Base-by-base conservation (phyloP, 2,113 vertebrate species). In the Chaenogobius annularis region DNA sequence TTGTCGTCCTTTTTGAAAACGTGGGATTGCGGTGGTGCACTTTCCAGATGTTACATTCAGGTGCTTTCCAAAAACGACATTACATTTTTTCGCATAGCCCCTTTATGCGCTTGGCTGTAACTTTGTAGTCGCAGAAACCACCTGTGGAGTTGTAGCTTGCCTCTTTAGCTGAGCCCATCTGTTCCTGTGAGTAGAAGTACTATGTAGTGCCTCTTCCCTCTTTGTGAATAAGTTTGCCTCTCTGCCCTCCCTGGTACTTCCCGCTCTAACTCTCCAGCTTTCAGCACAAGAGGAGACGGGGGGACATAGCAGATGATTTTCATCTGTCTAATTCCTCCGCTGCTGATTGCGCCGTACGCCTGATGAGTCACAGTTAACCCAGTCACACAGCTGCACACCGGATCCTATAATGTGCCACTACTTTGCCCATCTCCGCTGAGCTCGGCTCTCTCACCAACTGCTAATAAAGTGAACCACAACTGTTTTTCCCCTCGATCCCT, bases 381-480 rank as follows among this genome's bases (percentile, higher is more conserved):
- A 78, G 87, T 78, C 77, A 66, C 85, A 73, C 91, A 88, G 88
- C 89, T 90, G 85, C 37, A 40, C 76, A 52, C 37, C 67, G 82
- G 87, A 83, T 89, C 83, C 73, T 73, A 78, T 75, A 63, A 71
- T 22, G 59, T 69, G 72, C 59, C 61, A 4, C 74, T 75, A 71
- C 78, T 66, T 77, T 26, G 78, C 68, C 70, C 70, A 52, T 68
- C 76, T 79, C 67, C 31, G 56, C 69, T 23, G 59, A 71, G 50
- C 62, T 80, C 56, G 23, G 83, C 64, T 70, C 71, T 71, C 81
- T 58, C 66, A 66, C 87, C 86, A 87, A 82, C 83, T 79, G 85
- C 88, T 89, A 90, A 91, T 92, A 87, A 89, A 91, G 77, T 84
- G 84, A 89, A 89, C 85, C 86, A 82, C 83, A 87, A 88, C 87